Evolutionary conservation across 2,797 vertebrate genomes (phyloP).

Genomic region (Chaunax sp.): DNA sequence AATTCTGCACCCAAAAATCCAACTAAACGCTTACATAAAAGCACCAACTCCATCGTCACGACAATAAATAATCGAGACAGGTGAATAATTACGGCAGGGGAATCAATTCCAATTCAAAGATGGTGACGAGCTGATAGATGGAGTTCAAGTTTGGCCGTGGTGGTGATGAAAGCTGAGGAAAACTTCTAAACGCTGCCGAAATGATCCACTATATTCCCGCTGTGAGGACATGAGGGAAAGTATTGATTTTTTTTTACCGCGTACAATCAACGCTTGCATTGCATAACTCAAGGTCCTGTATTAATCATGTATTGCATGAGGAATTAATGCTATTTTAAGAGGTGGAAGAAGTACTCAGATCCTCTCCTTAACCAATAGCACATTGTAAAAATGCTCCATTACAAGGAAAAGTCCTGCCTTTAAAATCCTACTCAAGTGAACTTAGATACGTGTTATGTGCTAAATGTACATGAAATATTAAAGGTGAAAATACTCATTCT

Average conservation of each 20-base stretch:
- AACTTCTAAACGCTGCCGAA: conserved; percentile 15
- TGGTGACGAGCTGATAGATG: conserved; percentile 66
- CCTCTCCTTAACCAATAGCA: not conserved
- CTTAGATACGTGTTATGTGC: not conserved
- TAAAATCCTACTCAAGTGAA: not conserved
- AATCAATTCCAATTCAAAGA: conserved; percentile 74
- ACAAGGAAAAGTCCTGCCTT: not conserved
- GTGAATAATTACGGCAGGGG: conserved; percentile 53
- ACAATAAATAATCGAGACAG: conserved; percentile 58
- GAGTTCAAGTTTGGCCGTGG: conserved; percentile 22
- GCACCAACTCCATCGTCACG: conserved; percentile 14
- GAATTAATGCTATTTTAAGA: conserved; percentile 39
- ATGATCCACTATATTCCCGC: conserved; percentile 28
- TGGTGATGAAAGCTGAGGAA: conserved; percentile 35
- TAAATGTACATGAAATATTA: not conserved
- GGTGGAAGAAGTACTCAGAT: conserved; percentile 1
- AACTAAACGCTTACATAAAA: conserved; percentile 17
- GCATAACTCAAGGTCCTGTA: conserved; percentile 41
- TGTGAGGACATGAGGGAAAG: conserved; percentile 46
- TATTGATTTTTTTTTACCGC: conserved; percentile 55
- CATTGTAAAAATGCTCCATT: not conserved
- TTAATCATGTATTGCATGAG: conserved; percentile 54
- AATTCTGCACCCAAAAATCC: conserved; percentile 32
- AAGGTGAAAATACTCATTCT: not conserved
- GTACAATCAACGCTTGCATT: conserved; percentile 49